Evolutionary conservation across 2,888 invertebrate species (phyloP).

Genomic region (Eristalis intricaria): DNA sequence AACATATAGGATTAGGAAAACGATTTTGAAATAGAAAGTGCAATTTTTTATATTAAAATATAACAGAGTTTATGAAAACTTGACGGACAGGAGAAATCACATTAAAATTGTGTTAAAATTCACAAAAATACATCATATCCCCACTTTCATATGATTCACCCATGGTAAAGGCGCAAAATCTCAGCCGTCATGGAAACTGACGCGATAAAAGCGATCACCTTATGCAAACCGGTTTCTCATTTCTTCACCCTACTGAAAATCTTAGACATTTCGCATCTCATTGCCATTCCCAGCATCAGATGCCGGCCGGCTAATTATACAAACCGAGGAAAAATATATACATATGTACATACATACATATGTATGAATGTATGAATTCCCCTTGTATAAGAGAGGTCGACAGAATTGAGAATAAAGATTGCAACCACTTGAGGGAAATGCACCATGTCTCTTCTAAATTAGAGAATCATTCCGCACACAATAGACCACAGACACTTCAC

Average conservation of each 20-base stretch:
- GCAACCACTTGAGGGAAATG: neutral
- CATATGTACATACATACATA: no score
- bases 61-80: neutral
- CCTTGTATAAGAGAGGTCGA: neutral
- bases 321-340: neutral
- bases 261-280: neutral
- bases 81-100: neutral
- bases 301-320: conserved; percentile 51
- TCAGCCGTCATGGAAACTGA: neutral
- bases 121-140: neutral
- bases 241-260: neutral
- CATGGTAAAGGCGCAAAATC: conserved; percentile 17
- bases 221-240: conserved; percentile 35
- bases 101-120: neutral
- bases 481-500: conserved; percentile 46
- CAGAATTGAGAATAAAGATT: neutral
- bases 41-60: neutral
- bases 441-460: conserved; percentile 15
- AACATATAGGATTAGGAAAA: no score
- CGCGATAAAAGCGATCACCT: neutral
- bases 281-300: neutral
- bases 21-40: no score
- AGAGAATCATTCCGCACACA: conserved; percentile 30
- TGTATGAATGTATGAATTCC: neutral
- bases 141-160: neutral